Percentiles rank a stretch among this genome's conserved stretches.
phyloP scores from a whole-genome alignment of 2,888 invertebrate genomes.

The Lydus trimaculatus region DNA sequence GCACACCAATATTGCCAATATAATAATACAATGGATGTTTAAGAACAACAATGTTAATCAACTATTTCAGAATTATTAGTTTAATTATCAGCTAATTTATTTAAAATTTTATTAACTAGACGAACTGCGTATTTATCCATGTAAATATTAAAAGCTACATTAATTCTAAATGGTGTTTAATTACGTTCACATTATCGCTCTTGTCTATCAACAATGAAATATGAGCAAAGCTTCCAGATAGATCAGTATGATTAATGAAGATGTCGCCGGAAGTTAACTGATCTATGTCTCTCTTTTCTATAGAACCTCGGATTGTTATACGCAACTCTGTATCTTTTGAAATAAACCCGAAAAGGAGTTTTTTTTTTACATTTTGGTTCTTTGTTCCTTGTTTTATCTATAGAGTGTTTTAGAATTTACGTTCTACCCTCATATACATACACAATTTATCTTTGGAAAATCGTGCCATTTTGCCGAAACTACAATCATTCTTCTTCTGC shows the following conservation, averaged over 20 bases:
- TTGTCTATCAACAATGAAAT: constrained; percentile 43
- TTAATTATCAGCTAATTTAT: neutral
- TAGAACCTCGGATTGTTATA: constrained; percentile 19
- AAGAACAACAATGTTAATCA: neutral
- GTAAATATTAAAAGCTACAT: constrained; percentile 46
- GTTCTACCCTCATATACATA: neutral
- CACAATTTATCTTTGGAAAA: neutral
- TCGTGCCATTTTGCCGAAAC: neutral
- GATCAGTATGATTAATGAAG: constrained; percentile 44
- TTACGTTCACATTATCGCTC: constrained; percentile 45
- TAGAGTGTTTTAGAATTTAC: neutral
- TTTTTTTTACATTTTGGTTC: constrained; percentile 8
- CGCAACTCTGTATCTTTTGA: neutral
- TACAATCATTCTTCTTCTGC: no score
- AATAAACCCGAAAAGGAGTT: neutral
- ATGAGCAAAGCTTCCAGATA: constrained; percentile 40
- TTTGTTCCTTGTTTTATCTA: constrained; percentile 5
- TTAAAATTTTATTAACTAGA: neutral
- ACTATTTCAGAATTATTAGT: neutral
- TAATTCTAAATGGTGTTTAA: constrained; percentile 45
- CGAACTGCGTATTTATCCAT: constrained; percentile 12
- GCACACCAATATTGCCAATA: neutral
- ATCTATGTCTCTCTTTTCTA: neutral
- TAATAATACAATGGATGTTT: neutral
- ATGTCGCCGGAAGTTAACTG: constrained; percentile 9